Base-by-base conservation (phyloP, 2,888 invertebrate species). In the Leuctra nigra region DNA sequence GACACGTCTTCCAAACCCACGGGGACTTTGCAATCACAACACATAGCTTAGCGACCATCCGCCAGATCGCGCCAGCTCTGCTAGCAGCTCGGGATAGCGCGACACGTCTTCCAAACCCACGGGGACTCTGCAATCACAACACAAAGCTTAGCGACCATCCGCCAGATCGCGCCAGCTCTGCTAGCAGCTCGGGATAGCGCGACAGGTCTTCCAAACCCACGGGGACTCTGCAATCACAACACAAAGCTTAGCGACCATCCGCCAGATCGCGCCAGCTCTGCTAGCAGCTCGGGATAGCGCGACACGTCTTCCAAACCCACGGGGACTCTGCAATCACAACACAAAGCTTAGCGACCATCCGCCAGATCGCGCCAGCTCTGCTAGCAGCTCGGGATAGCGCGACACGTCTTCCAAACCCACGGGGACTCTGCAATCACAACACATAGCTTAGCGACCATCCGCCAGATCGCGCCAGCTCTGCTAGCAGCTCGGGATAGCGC, bases 1-100 rank as follows among this genome's bases (percentile, higher is more conserved):
- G 73, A 73, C 3, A 73, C 73, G 61, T 76, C 74, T 58, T 73
- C 73, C 35, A 75, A 62, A 3, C 73, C 74, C 1, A 63, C 63
- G 0, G 75, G 74, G 2, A 70, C 63, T 55, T 74, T 74, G 65
- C n/a, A 25, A 57, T n/a, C n/a, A n/a, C n/a, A n/a, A n/a, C n/a
- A n/a, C n/a, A n/a, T n/a, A n/a, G 2, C 65, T 66, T 33, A 69
- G 66, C 1, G 67, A 66, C 73, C 74, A 76, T 1, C 67, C 67
- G 2, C 71, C 65, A 22, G 61, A 61, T 23, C 64, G 59, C 1
- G 70, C 61, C 16, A 76, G 64, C 61, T 73, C 73, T 18, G 72
- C 71, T 59, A 75, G 71, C 35, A 75, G 64, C 38, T 66, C 65
- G 0, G 74, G 74, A 62, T 73, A 76, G 56, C 67, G 72, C 14